These are phyloP conservation scores for Drosophila greeni DNA, from an alignment of 2,888 invertebrate genomes.

Conservation along the genomic window DNA sequence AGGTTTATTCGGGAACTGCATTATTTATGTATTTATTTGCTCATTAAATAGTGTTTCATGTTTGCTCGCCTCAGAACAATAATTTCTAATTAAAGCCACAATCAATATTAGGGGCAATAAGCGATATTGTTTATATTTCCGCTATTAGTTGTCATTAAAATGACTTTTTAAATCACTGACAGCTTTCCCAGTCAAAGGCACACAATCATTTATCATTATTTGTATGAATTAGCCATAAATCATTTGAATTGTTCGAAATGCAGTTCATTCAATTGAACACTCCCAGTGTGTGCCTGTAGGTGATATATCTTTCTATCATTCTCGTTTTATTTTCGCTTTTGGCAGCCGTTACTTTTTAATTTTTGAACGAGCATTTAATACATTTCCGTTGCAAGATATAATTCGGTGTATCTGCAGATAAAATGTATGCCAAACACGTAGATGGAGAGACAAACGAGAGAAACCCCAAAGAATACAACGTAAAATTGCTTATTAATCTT, in stretches of 20 bases:
- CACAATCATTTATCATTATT: conserved; percentile 23
- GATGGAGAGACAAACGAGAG: conserved; percentile 9
- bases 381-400: conserved; percentile 59
- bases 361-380: conserved; percentile 58
- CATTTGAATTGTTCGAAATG: conserved; percentile 15
- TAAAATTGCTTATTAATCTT: conserved; percentile 67
- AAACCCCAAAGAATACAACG: conserved; percentile 13
- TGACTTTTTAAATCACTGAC: conserved; percentile 1
- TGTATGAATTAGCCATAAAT: conserved; percentile 23
- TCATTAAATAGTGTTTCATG: neutral
- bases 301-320: conserved; percentile 9
- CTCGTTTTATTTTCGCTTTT: neutral
- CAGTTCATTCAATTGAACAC: conserved; percentile 28
- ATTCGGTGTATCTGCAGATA: conserved; percentile 23
- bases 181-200: conserved; percentile 6
- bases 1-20: neutral
- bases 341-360: conserved; percentile 30
- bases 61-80: conserved; percentile 1
- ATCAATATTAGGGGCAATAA: neutral
- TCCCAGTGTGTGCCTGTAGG: conserved; percentile 13
- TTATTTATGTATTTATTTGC: conserved; percentile 9
- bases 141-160: neutral
- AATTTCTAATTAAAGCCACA: conserved; percentile 13
- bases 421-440: conserved; percentile 65
- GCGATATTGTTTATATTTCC: conserved; percentile 14